Evolutionary conservation across 2,797 vertebrate genomes (phyloP).

Genomic region (Ambastaia sidthimunki): DNA sequence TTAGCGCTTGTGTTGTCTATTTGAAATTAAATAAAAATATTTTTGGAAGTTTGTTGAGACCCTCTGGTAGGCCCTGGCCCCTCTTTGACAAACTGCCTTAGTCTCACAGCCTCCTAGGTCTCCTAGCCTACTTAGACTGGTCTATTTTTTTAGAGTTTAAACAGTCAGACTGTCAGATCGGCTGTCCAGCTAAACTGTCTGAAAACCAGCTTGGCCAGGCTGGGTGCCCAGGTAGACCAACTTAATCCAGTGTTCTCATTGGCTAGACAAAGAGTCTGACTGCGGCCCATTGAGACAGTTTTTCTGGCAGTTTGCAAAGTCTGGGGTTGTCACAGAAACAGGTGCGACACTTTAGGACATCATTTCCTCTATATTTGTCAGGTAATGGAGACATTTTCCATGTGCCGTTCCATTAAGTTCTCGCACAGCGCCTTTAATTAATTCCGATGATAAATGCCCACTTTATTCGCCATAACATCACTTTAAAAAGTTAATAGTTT

Average conservation of each 20-base stretch:
- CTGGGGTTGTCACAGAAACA: background rate
- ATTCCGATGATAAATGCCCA: background rate
- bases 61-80: too few species aligned
- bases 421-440: background rate
- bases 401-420: background rate
- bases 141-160: too few species aligned
- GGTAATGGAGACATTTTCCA: background rate
- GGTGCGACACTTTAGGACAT: background rate
- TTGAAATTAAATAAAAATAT: too few species aligned
- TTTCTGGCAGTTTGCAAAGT: background rate
- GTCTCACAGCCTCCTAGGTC: too few species aligned
- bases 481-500: slow-evolving; percentile 21
- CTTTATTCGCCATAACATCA: slow-evolving; percentile 16
- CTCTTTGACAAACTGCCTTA: too few species aligned
- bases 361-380: background rate
- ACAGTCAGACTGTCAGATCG: too few species aligned
- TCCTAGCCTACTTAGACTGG: too few species aligned
- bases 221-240: too few species aligned
- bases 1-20: too few species aligned
- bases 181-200: too few species aligned
- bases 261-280: background rate
- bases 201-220: too few species aligned
- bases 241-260: background rate
- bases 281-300: background rate
- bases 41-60: too few species aligned